Percentiles rank a stretch among this genome's conserved stretches.
These are phyloP conservation scores for Sinosuthora webbiana DNA, from an alignment of 2,113 vertebrate species.

Conservation along the genomic window DNA sequence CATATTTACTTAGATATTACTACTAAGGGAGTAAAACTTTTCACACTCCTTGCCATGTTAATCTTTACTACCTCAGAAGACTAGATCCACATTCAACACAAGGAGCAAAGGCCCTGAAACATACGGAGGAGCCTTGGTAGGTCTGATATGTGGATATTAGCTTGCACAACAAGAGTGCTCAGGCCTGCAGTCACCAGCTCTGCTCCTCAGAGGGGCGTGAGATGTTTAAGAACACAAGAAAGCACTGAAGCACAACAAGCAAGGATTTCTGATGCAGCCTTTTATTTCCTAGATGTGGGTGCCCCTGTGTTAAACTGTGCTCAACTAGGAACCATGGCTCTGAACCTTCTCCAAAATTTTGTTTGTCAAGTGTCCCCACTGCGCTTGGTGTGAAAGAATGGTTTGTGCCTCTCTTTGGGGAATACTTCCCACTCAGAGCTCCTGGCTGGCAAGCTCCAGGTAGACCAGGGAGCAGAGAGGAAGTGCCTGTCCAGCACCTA, in stretches of 20 bases:
- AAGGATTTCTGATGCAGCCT: neutral
- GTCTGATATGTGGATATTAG: neutral
- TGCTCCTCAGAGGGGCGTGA: neutral
- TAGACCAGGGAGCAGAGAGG: neutral
- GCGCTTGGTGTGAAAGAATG: neutral
- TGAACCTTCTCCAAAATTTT: neutral
- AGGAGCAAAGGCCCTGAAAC: neutral
- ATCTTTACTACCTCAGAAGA: neutral
- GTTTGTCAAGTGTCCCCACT: neutral
- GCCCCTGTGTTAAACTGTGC: neutral
- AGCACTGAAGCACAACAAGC: neutral
- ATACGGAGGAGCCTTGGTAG: neutral
- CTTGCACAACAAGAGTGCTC: neutral
- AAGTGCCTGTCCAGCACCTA: neutral
- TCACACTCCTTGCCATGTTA: neutral
- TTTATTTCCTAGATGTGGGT: neutral
- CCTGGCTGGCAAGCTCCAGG: neutral
- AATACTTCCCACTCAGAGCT: neutral
- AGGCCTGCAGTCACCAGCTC: neutral
- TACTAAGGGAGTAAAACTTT: neutral
- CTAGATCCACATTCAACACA: neutral
- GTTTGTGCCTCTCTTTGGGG: neutral
- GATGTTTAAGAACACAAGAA: neutral
- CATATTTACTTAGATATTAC: neutral
- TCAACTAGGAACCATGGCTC: neutral